Conservation (phyloP, 2,113 vertebrate species). For the Sardina pilchardus region DNA sequence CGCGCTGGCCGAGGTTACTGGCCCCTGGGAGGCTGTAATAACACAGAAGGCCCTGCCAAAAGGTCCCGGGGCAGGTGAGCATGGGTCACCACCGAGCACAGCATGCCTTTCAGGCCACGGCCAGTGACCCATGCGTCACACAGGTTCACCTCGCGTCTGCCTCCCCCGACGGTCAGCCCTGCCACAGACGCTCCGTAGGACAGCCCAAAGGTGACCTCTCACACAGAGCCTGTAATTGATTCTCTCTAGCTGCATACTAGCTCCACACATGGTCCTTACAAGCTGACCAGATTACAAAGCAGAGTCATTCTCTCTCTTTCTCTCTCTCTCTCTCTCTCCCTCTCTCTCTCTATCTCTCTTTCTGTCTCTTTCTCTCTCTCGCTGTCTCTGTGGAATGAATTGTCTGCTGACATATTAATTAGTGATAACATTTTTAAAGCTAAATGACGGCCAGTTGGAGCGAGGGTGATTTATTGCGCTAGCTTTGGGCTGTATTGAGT, state of each 20-base stretch:
- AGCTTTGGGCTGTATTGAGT: neutral
- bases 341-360: neutral
- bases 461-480: neutral
- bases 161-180: neutral
- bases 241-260: neutral
- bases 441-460: neutral
- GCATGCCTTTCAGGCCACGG: neutral
- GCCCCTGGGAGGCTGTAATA: constrained; percentile 57
- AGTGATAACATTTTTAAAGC: neutral
- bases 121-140: neutral
- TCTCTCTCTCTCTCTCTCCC: neutral
- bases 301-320: neutral
- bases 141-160: neutral
- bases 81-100: constrained; percentile 36
- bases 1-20: constrained; percentile 45
- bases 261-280: neutral
- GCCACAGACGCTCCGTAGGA: neutral
- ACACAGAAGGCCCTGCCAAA: constrained; percentile 49
- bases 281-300: neutral
- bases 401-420: neutral
- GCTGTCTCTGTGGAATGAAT: neutral
- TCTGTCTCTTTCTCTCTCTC: neutral
- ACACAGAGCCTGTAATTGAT: neutral
- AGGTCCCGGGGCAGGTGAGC: neutral
- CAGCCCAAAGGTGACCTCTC: neutral